Percentiles rank a stretch among this genome's conserved stretches.
Conservation (phyloP, 2,113 vertebrate genomes). For the Bufo gargarizans region DNA sequence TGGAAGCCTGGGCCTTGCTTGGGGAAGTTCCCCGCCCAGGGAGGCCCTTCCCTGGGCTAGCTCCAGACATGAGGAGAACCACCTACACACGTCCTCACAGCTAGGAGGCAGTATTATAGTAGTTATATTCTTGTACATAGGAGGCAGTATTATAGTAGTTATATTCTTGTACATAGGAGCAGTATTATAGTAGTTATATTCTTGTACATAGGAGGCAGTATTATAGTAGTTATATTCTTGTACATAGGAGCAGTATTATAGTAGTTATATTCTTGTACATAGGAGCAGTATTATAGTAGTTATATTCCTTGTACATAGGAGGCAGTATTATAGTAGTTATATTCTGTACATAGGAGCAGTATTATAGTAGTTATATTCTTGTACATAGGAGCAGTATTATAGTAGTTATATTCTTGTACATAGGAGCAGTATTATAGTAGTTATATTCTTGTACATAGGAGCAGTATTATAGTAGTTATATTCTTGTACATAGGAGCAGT, state of each 20-base stretch:
- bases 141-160: background rate
- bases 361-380: no score
- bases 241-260: background rate
- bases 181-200: conserved; percentile 2
- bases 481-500: background rate
- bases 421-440: no score
- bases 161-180: background rate
- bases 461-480: background rate
- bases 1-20: no score
- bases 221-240: background rate
- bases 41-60: no score
- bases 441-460: no score
- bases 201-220: background rate
- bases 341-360: no score
- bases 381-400: no score
- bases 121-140: background rate
- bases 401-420: background rate
- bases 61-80: no score
- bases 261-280: background rate
- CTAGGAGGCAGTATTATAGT: background rate
- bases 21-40: no score
- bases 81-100: no score
- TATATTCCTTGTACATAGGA: background rate
- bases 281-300: background rate
- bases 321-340: background rate